Conservation (phyloP, 2,888 invertebrate genomes). For the Melieria picta region DNA sequence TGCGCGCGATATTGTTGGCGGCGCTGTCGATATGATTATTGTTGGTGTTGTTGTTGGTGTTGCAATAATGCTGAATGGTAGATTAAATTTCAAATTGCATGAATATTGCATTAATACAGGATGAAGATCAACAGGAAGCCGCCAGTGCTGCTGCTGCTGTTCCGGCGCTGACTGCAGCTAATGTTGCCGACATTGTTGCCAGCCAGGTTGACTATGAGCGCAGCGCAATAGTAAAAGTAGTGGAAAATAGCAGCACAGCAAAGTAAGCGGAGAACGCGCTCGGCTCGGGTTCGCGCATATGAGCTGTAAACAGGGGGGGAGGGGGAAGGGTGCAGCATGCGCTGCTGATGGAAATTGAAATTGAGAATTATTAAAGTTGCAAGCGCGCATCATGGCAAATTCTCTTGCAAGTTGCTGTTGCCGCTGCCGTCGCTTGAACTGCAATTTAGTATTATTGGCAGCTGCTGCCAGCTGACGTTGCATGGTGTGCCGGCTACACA, state of each 20-base stretch:
- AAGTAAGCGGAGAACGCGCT: no score
- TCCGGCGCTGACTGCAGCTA: neutral
- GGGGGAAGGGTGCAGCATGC: no score
- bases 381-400: conserved; percentile 10
- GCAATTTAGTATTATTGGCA: no score
- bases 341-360: conserved; percentile 22
- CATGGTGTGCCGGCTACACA: no score
- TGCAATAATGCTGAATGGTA: conserved; percentile 47
- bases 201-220: neutral
- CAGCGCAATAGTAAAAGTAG: neutral
- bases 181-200: neutral
- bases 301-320: no score
- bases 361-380: conserved; percentile 22
- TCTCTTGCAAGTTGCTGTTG: neutral
- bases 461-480: no score
- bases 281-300: no score
- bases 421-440: no score
- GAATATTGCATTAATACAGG: conserved; percentile 47
- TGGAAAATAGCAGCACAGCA: neutral
- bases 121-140: conserved; percentile 15
- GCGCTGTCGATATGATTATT: no score
- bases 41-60: conserved; percentile 12
- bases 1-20: no score
- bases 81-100: conserved; percentile 53
- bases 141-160: neutral